Conservation (phyloP, 2,113 vertebrate genomes). For the Macrotus californicus region DNA sequence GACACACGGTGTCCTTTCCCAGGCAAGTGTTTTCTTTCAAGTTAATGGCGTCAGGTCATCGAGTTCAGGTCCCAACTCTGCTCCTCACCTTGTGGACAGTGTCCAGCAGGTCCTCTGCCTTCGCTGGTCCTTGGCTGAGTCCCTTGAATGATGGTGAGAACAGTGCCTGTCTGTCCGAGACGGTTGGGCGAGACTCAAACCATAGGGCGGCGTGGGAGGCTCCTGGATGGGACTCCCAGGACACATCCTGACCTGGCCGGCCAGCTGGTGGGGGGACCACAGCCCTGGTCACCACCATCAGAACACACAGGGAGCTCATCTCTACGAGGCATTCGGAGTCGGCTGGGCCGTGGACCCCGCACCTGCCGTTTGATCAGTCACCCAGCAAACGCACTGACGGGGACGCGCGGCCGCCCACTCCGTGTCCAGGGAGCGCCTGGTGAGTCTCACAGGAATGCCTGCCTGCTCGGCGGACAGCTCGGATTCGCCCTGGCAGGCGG, state of each 20-base stretch:
- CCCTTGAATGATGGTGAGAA: background rate
- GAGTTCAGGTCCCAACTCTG: background rate
- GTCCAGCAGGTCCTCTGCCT: background rate
- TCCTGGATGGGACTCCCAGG: slow-evolving; percentile 32
- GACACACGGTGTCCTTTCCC: background rate
- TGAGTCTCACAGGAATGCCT: slow-evolving; percentile 14
- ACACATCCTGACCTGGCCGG: slow-evolving; percentile 36
- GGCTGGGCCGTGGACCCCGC: slow-evolving; percentile 57
- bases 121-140: background rate
- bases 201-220: background rate
- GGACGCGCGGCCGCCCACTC: slow-evolving; percentile 41
- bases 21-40: background rate
- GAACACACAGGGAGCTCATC: slow-evolving; percentile 59
- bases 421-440: background rate
- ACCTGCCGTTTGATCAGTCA: slow-evolving; percentile 68
- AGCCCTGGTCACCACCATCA: slow-evolving; percentile 19
- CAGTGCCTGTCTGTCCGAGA: background rate
- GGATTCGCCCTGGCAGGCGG: background rate
- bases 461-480: background rate
- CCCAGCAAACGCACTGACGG: slow-evolving; percentile 59
- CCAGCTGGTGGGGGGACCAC: slow-evolving; percentile 18
- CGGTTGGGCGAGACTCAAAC: background rate
- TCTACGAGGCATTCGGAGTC: slow-evolving; percentile 53
- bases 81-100: background rate
- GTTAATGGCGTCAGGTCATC: background rate